phyloP scores from a whole-genome alignment of 2,797 vertebrate genomes.

The Hylomyscus alleni region DNA sequence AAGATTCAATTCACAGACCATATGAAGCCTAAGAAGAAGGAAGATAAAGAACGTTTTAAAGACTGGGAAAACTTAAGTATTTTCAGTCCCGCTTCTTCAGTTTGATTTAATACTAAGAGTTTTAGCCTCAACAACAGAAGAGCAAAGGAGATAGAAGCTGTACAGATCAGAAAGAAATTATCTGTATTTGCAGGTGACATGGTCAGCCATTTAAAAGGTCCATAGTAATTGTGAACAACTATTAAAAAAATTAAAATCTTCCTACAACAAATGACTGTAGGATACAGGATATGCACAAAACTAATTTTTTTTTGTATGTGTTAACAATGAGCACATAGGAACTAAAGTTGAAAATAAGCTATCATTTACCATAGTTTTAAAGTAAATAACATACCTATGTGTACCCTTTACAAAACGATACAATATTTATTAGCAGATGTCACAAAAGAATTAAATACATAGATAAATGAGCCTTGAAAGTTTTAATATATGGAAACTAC shows the following conservation, averaged over 20 bases:
- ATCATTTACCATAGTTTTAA: neutral
- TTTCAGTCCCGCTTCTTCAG: neutral
- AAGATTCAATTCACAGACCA: no score
- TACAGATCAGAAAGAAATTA: neutral
- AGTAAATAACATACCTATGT: neutral
- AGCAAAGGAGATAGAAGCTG: neutral
- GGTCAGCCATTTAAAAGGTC: neutral
- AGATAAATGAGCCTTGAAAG: neutral
- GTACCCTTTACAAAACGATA: neutral
- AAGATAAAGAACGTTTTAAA: neutral
- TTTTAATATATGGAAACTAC: neutral
- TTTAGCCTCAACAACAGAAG: neutral
- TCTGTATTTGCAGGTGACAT: neutral
- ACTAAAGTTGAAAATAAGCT: constrained; percentile 14
- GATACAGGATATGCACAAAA: neutral
- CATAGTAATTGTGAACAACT: neutral
- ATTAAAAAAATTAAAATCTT: neutral
- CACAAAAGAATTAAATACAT: neutral
- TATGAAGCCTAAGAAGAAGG: no score
- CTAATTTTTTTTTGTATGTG: neutral
- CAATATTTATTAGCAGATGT: neutral
- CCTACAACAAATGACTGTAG: neutral
- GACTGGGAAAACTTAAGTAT: neutral
- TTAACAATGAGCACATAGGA: neutral
- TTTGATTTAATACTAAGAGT: neutral